These are phyloP conservation scores for Rhynchomys soricoides DNA, from an alignment of 2,113 vertebrate genomes.

Conservation along the genomic window DNA sequence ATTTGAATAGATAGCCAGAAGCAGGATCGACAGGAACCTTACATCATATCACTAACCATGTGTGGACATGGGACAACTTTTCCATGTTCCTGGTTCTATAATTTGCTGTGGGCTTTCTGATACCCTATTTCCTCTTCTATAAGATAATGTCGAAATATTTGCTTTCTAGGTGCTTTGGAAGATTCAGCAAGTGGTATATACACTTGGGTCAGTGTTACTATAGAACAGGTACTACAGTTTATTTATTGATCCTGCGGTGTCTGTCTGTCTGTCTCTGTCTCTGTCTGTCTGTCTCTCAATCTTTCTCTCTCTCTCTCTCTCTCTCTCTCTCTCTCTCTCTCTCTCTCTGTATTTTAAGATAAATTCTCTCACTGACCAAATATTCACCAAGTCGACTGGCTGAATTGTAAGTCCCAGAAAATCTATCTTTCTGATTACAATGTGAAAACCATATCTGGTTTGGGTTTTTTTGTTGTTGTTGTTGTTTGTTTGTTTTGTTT, in stretches of 20 bases:
- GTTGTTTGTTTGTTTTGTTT: too few species aligned
- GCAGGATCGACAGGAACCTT: not conserved
- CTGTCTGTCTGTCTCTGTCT: not conserved
- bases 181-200: not conserved
- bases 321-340: too few species aligned
- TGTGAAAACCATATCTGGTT: not conserved
- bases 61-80: not conserved
- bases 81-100: not conserved
- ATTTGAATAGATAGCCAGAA: not conserved
- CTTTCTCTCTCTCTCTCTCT: too few species aligned
- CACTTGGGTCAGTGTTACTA: not conserved
- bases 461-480: too few species aligned
- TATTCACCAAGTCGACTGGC: not conserved
- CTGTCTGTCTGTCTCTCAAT: too few species aligned
- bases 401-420: not conserved
- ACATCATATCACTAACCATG: not conserved
- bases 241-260: not conserved
- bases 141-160: not conserved
- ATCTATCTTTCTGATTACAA: not conserved
- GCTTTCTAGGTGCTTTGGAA: not conserved
- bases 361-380: not conserved
- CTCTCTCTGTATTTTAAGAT: not conserved
- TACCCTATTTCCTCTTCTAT: slow-evolving; percentile 1
- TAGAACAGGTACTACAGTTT: not conserved
- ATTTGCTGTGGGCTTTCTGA: not conserved